Conservation (phyloP, 2,888 invertebrate species). For the Ceriagrion tenellum region DNA sequence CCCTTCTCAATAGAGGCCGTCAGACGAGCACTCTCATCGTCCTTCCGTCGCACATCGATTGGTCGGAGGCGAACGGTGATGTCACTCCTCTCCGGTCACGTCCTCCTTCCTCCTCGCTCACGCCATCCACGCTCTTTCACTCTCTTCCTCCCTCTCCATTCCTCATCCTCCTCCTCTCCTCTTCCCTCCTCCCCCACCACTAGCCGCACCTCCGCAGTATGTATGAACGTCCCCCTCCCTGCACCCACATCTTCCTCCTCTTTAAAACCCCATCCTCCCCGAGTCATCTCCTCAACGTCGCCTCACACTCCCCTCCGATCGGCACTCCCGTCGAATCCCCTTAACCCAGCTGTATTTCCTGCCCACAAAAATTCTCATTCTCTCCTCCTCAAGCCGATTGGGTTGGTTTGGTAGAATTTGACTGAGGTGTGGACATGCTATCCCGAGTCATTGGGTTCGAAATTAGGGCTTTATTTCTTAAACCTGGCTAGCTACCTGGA, state of each 20-base stretch:
- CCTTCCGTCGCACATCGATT: background rate
- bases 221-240: no score
- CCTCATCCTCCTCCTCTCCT: background rate
- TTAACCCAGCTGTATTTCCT: background rate
- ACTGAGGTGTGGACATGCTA: no score
- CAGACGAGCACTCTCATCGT: no score
- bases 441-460: no score
- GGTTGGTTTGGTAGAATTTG: no score
- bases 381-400: no score
- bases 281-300: background rate
- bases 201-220: background rate
- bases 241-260: background rate
- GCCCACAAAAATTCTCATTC: no score
- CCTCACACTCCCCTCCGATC: background rate
- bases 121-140: background rate
- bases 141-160: background rate
- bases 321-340: background rate
- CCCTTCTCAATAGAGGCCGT: no score
- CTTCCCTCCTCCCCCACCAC: background rate
- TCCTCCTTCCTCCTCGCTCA: background rate
- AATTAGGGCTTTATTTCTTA: no score
- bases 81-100: slow-evolving; percentile 35
- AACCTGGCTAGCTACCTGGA: no score
- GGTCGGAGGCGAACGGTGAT: background rate
- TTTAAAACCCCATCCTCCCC: background rate